phyloP scores from a whole-genome alignment of 2,888 invertebrate genomes.

The Mycalesis mineus region DNA sequence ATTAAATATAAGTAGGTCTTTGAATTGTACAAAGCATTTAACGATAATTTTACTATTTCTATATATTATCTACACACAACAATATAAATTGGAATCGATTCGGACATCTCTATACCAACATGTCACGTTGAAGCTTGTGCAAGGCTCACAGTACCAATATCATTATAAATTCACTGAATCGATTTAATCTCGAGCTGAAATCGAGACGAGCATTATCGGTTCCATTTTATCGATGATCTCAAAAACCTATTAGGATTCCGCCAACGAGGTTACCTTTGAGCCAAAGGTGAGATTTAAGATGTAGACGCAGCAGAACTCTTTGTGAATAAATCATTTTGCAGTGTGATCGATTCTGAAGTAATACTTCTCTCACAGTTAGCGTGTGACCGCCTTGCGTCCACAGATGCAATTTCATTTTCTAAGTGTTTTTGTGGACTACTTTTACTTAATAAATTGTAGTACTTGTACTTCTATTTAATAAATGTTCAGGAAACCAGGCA shows the following conservation, averaged over 20 bases:
- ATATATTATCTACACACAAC: background rate
- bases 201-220: slow-evolving; percentile 19
- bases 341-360: slow-evolving; percentile 18
- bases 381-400: too few species aligned
- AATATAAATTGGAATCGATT: too few species aligned
- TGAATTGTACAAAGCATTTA: too few species aligned
- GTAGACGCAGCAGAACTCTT: slow-evolving; percentile 25
- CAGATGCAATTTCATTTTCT: too few species aligned
- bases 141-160: background rate
- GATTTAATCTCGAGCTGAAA: slow-evolving; percentile 14
- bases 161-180: slow-evolving; percentile 9
- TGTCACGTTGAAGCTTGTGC: background rate
- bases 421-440: too few species aligned
- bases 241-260: slow-evolving; percentile 25
- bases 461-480: too few species aligned
- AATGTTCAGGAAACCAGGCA: too few species aligned
- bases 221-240: slow-evolving; percentile 25
- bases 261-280: slow-evolving; percentile 27
- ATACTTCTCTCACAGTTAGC: background rate
- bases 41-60: too few species aligned
- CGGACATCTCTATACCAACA: background rate
- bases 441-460: too few species aligned
- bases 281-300: slow-evolving; percentile 27
- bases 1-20: too few species aligned
- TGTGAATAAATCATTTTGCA: slow-evolving; percentile 26